These are phyloP conservation scores for Sebastes glaucus DNA, from an alignment of 2,797 vertebrate species.

Conservation along the genomic window DNA sequence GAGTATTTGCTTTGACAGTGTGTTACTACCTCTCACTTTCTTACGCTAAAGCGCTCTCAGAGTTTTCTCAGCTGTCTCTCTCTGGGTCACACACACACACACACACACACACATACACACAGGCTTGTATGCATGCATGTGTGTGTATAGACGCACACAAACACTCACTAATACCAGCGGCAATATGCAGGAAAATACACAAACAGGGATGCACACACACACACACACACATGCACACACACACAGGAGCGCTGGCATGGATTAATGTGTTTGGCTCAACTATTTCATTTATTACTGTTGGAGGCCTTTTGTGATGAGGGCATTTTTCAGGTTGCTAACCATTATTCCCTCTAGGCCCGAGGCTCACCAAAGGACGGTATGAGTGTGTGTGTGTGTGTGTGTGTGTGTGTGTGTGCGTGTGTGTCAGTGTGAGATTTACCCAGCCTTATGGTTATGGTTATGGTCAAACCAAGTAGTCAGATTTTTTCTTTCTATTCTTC, in stretches of 20 bases:
- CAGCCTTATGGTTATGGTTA: conserved; percentile 60
- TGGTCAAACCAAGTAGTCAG: conserved; percentile 63
- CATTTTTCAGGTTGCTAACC: conserved; percentile 87
- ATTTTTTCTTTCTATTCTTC: conserved; percentile 55
- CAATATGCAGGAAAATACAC: conserved; percentile 26
- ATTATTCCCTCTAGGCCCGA: conserved; percentile 81
- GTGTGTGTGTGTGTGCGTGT: conserved; percentile 21
- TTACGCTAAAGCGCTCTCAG: conserved; percentile 37
- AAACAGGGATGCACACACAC: background rate
- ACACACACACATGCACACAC: conserved; percentile 16
- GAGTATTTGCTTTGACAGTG: conserved; percentile 61
- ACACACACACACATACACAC: background rate
- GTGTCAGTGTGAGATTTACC: conserved; percentile 29
- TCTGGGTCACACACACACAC: background rate
- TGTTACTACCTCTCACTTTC: conserved; percentile 70
- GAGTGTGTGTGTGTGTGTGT: conserved; percentile 28
- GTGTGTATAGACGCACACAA: conserved; percentile 22
- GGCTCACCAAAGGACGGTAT: conserved; percentile 57
- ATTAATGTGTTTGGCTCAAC: conserved; percentile 85
- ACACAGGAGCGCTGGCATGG: conserved; percentile 54
- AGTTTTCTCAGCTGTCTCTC: background rate
- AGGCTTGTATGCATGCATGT: background rate
- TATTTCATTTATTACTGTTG: conserved; percentile 87
- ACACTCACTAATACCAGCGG: conserved; percentile 11
- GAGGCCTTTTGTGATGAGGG: conserved; percentile 85